These are phyloP conservation scores for Bathynomus jamesi DNA, from an alignment of 1,140 invertebrate genomes.

Conservation along the genomic window DNA sequence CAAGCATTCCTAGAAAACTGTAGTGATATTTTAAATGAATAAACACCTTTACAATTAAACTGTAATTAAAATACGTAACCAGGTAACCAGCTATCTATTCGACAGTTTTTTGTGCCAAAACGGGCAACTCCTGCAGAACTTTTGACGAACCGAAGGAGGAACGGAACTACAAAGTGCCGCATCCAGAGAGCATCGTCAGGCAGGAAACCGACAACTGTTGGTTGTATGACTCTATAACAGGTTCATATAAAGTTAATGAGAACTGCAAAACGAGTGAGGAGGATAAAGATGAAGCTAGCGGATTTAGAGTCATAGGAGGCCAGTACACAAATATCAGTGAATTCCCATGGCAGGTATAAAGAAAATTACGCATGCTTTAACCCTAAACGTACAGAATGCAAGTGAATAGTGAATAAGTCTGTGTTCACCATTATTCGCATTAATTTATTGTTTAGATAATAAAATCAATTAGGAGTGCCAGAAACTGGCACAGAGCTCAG, in stretches of 20 bases:
- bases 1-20: too few species aligned
- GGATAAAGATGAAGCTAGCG: neutral
- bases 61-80: too few species aligned
- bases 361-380: too few species aligned
- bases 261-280: conserved; percentile 23
- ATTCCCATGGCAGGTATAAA: conserved; percentile 32
- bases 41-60: too few species aligned
- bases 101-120: neutral
- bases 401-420: neutral
- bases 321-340: conserved; percentile 23
- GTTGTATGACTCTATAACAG: neutral
- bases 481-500: too few species aligned
- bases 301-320: conserved; percentile 28
- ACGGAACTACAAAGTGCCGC: neutral
- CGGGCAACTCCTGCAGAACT: neutral
- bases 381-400: too few species aligned
- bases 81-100: too few species aligned
- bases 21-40: too few species aligned
- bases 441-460: too few species aligned
- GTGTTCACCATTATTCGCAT: neutral
- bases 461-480: too few species aligned
- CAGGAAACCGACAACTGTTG: neutral
- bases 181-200: neutral
- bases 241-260: conserved; percentile 13
- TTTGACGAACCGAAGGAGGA: neutral